phyloP scores from a whole-genome alignment of 2,113 vertebrate species.

The Enhydra lutris region DNA sequence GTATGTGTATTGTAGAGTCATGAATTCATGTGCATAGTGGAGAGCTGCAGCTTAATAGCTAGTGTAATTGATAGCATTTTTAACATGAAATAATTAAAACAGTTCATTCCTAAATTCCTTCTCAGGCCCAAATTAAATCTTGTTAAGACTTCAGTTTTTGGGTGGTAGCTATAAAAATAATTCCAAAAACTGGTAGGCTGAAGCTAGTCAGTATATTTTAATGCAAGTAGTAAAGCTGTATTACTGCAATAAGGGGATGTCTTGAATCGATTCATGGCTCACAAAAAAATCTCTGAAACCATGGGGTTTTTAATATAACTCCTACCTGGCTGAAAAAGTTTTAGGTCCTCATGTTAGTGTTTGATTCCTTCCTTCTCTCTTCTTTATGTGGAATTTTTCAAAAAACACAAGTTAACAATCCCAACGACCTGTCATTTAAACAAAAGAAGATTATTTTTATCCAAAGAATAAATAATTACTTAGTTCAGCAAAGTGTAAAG shows the following conservation, averaged over 20 bases:
- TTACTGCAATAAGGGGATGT: not conserved
- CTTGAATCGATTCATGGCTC: not conserved
- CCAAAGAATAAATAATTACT: not conserved
- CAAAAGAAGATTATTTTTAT: not conserved
- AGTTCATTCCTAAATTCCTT: not conserved
- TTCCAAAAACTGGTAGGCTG: not conserved
- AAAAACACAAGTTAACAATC: not conserved
- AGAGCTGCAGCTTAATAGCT: not conserved
- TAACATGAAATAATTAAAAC: not conserved
- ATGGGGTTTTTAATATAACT: not conserved
- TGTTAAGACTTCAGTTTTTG: not conserved
- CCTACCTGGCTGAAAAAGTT: not conserved
- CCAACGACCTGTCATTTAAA: not conserved
- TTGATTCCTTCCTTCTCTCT: not conserved
- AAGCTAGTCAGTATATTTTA: not conserved
- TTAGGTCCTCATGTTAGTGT: not conserved
- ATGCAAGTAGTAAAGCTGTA: not conserved
- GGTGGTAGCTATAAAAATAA: not conserved
- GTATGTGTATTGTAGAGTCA: not conserved
- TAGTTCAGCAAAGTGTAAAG: not conserved
- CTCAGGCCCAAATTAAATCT: not conserved
- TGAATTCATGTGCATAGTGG: not conserved
- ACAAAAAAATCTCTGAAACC: not conserved
- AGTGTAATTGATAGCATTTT: not conserved
- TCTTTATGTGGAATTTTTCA: not conserved